Evolutionary conservation across 2,888 invertebrate species (phyloP).

Genomic region (Platycnemis pennipes): DNA sequence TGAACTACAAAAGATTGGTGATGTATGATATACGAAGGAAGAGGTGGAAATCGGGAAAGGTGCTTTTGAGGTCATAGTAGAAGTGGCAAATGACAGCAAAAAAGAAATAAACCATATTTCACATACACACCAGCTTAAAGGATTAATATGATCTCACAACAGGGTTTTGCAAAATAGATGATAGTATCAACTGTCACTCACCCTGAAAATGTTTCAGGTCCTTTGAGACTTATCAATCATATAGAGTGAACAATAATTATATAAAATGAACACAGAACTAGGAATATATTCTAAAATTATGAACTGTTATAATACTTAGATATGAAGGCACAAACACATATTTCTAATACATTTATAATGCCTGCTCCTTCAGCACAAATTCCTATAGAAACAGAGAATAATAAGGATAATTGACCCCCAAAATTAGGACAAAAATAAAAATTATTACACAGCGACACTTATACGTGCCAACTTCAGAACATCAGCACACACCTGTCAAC

Average conservation of each 20-base stretch:
- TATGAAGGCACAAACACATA: not conserved
- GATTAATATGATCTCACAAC: conserved; percentile 14
- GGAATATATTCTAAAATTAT: not conserved
- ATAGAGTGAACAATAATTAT: not conserved
- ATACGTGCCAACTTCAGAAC: not conserved
- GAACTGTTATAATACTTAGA: not conserved
- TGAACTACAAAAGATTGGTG: conserved; percentile 55
- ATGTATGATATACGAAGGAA: conserved; percentile 58
- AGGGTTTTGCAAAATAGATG: conserved; percentile 47
- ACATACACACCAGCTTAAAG: conserved; percentile 51
- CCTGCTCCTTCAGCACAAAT: conserved; percentile 1
- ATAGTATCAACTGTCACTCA: conserved; percentile 54
- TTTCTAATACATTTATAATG: not conserved
- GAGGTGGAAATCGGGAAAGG: conserved; percentile 32
- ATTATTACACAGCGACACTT: not conserved
- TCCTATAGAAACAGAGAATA: conserved; percentile 54
- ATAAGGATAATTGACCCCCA: not conserved
- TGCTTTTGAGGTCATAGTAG: conserved; percentile 46
- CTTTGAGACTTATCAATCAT: conserved; percentile 43
- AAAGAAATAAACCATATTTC: conserved; percentile 62
- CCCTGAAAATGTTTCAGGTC: conserved; percentile 65
- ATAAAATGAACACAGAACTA: conserved; percentile 3
- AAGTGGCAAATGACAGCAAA: conserved; percentile 53
- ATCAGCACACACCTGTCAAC: not conserved
- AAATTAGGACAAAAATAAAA: not conserved